Evolutionary conservation across 2,113 vertebrate species (phyloP).

Genomic region (Rhizomys pruinosus): DNA sequence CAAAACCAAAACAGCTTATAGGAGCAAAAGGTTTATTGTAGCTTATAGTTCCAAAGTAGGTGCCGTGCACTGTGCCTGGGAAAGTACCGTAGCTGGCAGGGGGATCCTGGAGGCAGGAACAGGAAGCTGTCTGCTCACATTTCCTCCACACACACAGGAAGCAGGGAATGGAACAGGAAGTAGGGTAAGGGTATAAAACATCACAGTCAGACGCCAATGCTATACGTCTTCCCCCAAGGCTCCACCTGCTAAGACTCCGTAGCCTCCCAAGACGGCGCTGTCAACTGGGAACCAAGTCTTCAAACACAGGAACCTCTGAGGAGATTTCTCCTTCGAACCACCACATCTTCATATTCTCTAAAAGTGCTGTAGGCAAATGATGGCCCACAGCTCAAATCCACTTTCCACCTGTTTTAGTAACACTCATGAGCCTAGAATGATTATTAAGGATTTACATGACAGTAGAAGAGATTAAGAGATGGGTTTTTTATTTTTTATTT

Average conservation of each 20-base stretch:
- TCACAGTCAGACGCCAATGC: background rate
- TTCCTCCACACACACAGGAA: background rate
- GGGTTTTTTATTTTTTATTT: too few relatives aligned
- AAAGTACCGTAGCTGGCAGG: background rate
- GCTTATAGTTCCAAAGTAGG: background rate
- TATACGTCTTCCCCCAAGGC: background rate
- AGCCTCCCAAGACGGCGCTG: too few relatives aligned
- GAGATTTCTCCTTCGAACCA: background rate
- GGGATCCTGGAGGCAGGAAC: background rate
- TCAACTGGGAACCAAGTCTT: background rate
- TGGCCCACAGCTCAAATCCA: fast-evolving
- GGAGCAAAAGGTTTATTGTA: too few relatives aligned
- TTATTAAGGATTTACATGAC: background rate
- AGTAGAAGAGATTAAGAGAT: background rate
- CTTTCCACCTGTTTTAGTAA: background rate
- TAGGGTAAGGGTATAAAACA: background rate
- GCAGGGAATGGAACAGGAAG: background rate
- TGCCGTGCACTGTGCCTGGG: too few relatives aligned
- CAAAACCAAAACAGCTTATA: too few relatives aligned
- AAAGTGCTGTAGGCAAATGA: background rate
- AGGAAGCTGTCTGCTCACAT: background rate
- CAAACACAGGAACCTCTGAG: background rate
- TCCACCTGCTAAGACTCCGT: background rate
- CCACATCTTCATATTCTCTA: background rate
- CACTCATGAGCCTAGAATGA: background rate